A percentile compares a stretch with the other conserved stretches of the same genome.
These are phyloP conservation scores for Gymnoscopelus braueri DNA, from an alignment of 2,797 vertebrate genomes.

Conservation along the genomic window DNA sequence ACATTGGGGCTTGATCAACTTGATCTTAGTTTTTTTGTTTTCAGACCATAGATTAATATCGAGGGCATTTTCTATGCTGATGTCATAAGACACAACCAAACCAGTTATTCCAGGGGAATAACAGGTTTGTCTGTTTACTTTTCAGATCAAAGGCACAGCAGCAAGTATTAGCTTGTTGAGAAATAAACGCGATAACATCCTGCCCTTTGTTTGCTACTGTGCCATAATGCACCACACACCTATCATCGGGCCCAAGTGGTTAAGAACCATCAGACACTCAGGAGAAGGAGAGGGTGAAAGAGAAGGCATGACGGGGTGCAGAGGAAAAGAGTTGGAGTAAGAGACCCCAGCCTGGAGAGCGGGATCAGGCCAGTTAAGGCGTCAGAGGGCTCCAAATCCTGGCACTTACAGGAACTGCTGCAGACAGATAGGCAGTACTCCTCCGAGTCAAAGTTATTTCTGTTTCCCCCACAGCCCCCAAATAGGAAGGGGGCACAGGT, in stretches of 20 bases:
- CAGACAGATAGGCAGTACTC: constrained; percentile 98
- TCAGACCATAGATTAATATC: neutral
- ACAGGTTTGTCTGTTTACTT: neutral
- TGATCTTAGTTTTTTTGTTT: neutral
- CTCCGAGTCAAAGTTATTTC: constrained; percentile 99
- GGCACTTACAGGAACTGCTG: constrained; percentile 96
- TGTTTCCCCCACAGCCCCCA: constrained; percentile 98
- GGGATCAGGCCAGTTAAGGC: constrained; percentile 45
- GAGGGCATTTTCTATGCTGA: too few relatives aligned
- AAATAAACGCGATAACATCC: constrained; percentile 5
- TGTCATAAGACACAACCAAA: neutral
- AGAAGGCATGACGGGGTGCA: constrained; percentile 14
- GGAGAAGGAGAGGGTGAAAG: constrained; percentile 22
- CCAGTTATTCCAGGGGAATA: neutral
- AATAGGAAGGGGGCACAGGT: constrained; percentile 96
- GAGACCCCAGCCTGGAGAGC: constrained; percentile 52
- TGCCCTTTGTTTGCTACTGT: neutral
- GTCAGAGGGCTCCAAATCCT: constrained; percentile 32
- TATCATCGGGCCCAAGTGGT: constrained; percentile 47
- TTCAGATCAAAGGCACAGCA: constrained; percentile 3
- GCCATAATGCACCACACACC: constrained; percentile 37
- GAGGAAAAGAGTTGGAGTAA: constrained; percentile 22
- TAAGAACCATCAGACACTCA: constrained; percentile 42
- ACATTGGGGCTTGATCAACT: constrained; percentile 9
- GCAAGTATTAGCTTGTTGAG: constrained; percentile 6